Conservation (phyloP, 30 jellyfish, hydroid and myxozoan genomes). For the Aurelia sp. region DNA sequence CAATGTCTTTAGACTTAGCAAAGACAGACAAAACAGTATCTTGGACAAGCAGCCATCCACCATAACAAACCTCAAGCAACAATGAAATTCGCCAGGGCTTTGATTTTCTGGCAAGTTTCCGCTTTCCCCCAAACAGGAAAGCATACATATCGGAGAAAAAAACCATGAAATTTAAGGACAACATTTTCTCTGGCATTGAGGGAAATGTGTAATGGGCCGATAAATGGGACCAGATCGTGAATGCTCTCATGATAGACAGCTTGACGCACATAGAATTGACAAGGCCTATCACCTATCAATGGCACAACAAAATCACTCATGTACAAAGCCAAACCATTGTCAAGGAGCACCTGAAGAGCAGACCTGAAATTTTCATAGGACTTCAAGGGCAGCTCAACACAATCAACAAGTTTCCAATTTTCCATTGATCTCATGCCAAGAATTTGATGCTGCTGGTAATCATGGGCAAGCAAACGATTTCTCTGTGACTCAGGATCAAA, state of each 20-base stretch:
- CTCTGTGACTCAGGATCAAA: constrained; percentile 56
- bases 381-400: constrained; percentile 44
- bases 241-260: background rate
- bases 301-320: constrained; percentile 24
- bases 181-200: constrained; percentile 21
- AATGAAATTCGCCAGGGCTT: constrained; percentile 20
- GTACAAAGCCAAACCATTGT: constrained; percentile 26
- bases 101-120: constrained; percentile 11
- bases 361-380: constrained; percentile 21
- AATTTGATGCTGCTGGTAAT: constrained; percentile 30
- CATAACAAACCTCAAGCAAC: background rate
- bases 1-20: constrained; percentile 17
- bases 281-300: constrained; percentile 19
- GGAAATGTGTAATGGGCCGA: too few species aligned
- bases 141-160: constrained; percentile 7
- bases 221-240: background rate
- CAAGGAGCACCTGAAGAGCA: constrained; percentile 19
- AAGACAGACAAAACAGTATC: constrained; percentile 1
- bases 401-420: constrained; percentile 43
- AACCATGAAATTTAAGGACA: background rate
- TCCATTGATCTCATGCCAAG: constrained; percentile 36
- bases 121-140: constrained; percentile 13
- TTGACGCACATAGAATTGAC: constrained; percentile 12
- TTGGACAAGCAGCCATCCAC: constrained; percentile 15
- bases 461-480: constrained; percentile 23